These are phyloP conservation scores for Stegodyphus dumicola DNA, from an alignment of 1,140 invertebrate genomes.

Conservation along the genomic window DNA sequence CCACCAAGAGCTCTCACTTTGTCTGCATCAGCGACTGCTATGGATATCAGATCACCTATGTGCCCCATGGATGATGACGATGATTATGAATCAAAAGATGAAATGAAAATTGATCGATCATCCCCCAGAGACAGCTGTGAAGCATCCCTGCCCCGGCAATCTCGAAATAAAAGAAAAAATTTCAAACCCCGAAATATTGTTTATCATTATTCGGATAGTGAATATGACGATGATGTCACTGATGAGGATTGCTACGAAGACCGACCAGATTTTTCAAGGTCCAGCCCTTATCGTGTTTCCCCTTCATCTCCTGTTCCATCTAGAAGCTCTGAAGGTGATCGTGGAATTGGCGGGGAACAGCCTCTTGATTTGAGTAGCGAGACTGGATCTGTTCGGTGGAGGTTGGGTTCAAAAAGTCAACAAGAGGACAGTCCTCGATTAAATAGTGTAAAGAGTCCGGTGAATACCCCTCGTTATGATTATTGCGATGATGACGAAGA, in stretches of 20 bases:
- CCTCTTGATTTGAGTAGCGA: slow-evolving; percentile 67
- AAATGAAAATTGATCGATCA: slow-evolving; percentile 2
- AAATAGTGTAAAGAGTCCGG: slow-evolving; percentile 26
- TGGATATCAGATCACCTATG: slow-evolving; percentile 35
- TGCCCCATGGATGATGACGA: slow-evolving; percentile 43
- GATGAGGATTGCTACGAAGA: slow-evolving; percentile 45
- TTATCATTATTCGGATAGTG: slow-evolving; percentile 64
- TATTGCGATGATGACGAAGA: slow-evolving; percentile 56
- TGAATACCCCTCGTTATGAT: slow-evolving; percentile 48
- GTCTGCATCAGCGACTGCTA: slow-evolving; percentile 22
- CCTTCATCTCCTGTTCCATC: slow-evolving; percentile 31
- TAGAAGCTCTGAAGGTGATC: slow-evolving; percentile 23
- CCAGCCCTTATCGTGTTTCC: slow-evolving; percentile 18
- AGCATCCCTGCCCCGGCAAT: slow-evolving; percentile 12
- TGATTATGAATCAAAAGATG: slow-evolving; percentile 10
- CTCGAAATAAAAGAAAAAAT: slow-evolving; percentile 75
- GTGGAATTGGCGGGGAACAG: slow-evolving; percentile 52
- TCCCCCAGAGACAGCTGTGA: neutral
- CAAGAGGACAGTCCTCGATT: neutral
- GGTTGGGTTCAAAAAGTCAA: slow-evolving; percentile 14
- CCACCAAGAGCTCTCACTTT: slow-evolving; percentile 19
- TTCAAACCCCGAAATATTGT: slow-evolving; percentile 75
- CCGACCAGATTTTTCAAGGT: slow-evolving; percentile 5
- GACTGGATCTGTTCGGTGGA: slow-evolving; percentile 61
- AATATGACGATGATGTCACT: slow-evolving; percentile 24